phyloP scores from a whole-genome alignment of 2,113 vertebrate genomes.

The Macquaria australasica region DNA sequence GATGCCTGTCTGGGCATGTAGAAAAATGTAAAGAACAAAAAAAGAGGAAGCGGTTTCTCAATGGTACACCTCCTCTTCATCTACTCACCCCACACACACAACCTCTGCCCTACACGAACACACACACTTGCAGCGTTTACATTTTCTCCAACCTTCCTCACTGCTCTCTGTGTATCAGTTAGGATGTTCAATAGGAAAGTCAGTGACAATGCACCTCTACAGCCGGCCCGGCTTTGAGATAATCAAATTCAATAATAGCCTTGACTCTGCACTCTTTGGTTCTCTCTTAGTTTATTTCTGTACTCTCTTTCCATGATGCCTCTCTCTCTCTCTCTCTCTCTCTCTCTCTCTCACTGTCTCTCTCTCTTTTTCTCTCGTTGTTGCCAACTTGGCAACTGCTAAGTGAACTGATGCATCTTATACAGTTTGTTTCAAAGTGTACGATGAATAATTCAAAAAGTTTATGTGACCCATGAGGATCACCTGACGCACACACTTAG shows the following conservation, averaged over 20 bases:
- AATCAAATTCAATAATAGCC: conserved; percentile 70
- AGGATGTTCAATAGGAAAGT: conserved; percentile 34
- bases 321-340: background rate
- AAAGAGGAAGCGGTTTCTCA: background rate
- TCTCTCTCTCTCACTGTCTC: background rate
- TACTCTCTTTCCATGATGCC: conserved; percentile 25
- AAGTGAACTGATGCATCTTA: conserved; percentile 32
- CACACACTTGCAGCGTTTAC: background rate
- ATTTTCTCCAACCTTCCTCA: background rate
- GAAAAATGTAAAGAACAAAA: conserved; percentile 23
- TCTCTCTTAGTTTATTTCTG: conserved; percentile 23
- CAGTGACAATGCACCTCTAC: conserved; percentile 48
- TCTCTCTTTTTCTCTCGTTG: conserved; percentile 5
- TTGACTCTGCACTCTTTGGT: conserved; percentile 56
- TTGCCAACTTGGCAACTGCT: conserved; percentile 37
- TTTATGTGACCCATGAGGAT: conserved; percentile 17
- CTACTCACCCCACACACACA: conserved; percentile 13
- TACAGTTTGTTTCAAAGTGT: conserved; percentile 32
- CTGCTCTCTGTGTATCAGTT: conserved; percentile 35
- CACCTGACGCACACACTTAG: background rate
- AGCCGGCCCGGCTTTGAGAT: conserved; percentile 38
- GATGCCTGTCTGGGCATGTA: conserved; percentile 37
- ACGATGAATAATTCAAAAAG: conserved; percentile 53
- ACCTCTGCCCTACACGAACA: background rate
- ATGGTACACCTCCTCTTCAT: conserved; percentile 28